phyloP scores from a whole-genome alignment of 2,888 invertebrate genomes.

The Thecocarcelia acutangulata region DNA sequence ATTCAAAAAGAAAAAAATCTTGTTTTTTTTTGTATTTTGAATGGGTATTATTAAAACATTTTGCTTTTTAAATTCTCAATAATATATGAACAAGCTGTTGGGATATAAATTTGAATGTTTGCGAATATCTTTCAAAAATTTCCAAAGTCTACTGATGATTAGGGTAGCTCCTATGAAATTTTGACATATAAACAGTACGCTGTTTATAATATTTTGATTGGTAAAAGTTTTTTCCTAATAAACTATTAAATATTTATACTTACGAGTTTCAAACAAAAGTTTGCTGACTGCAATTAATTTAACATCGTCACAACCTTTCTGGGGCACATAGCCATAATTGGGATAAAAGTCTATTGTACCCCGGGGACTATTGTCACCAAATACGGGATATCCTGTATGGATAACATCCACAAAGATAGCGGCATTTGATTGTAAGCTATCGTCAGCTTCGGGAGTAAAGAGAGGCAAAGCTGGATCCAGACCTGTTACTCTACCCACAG shows the following conservation, averaged over 20 bases:
- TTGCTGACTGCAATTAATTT: slow-evolving; percentile 77
- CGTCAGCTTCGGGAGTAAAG: slow-evolving; percentile 75
- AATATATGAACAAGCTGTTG: no score
- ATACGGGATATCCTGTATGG: slow-evolving; percentile 79
- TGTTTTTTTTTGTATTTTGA: no score
- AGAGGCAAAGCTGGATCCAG: slow-evolving; percentile 81
- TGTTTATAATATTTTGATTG: no score
- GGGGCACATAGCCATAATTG: slow-evolving; percentile 77
- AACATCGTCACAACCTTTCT: slow-evolving; percentile 79
- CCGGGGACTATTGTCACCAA: slow-evolving; percentile 78
- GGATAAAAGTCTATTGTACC: slow-evolving; percentile 80
- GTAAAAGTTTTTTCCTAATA: no score
- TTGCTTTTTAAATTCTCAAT: no score
- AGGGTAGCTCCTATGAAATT: no score
- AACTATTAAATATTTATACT: slow-evolving; percentile 52
- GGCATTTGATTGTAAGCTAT: slow-evolving; percentile 75
- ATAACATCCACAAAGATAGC: slow-evolving; percentile 80
- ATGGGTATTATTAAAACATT: no score
- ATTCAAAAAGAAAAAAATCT: no score
- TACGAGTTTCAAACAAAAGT: slow-evolving; percentile 75
- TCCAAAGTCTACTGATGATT: no score
- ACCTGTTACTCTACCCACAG: slow-evolving; percentile 78
- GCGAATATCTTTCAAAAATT: no score
- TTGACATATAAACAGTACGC: no score
- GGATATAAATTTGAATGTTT: no score